Base-by-base conservation (phyloP, 2,113 vertebrate species). In the rabbit (Oryctolagus cuniculus) region DNA sequence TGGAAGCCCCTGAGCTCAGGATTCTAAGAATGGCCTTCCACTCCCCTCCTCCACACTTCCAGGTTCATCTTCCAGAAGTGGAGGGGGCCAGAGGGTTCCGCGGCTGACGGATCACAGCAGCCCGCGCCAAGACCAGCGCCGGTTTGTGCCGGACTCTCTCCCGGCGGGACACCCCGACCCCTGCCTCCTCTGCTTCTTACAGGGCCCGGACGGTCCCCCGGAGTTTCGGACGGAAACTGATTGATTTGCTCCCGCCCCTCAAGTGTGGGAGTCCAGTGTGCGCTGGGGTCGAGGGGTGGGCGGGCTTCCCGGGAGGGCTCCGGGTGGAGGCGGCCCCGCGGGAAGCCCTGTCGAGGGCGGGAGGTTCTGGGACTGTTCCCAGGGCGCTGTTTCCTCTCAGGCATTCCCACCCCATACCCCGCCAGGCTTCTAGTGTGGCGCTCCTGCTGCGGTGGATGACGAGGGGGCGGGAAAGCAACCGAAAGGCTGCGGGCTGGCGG, bases 91-190 rank as follows among this genome's bases (percentile, higher is more conserved):
- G 34, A 92, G 19, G 15, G 29, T 29, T 38, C 11, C 58, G 4
- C 25, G 61, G 24, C 13, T 13, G 64, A 64, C 31, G 1, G 36
- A 87, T 55, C 61, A 21, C 25, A 19, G n/a, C 25, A 11, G 55
- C 1, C 0, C 25, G 21, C 29, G 0, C 0, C 19, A 44, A 10
- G 38, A 3, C 5, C 12, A 3, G 75, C 11, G 3, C 2, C 38
- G 11, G 16, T 36, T 11, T 31, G 34, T 24, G 27, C 61, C 38
- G 3, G 3, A 87, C 58, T 53, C 10, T 34, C 69, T 44, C 8
- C 34, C 21, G 21, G 19, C 3, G 2, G 2, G 9, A 25, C 29
- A 34, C 63, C 24, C 24, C 9, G 44, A 12, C 4, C 38, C 6
- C 6, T n/a, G 51, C 49, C 5, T 5, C 44, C 34, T 6, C 1